Conservation (phyloP, 2,797 vertebrate genomes). For the Amphiprion clarkii region DNA sequence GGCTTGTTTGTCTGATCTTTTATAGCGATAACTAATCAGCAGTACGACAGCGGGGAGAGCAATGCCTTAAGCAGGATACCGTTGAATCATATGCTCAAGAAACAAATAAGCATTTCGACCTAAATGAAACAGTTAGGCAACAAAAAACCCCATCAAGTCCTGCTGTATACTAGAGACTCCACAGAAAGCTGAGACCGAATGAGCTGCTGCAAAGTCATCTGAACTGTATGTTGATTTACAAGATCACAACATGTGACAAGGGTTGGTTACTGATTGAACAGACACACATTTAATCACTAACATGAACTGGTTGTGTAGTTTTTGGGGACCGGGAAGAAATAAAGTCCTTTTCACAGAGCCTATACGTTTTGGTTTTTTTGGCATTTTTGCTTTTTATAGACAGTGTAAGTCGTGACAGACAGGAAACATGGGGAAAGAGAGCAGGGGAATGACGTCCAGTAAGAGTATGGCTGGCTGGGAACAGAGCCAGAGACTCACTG, state of each 20-base stretch:
- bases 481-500: too few species aligned
- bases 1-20: conserved; percentile 51
- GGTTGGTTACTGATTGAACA: conserved; percentile 11
- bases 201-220: background rate
- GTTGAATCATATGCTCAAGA: conserved; percentile 51
- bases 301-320: background rate
- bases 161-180: background rate
- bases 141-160: background rate
- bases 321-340: conserved; percentile 9
- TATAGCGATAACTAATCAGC: conserved; percentile 41
- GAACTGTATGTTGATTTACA: conserved; percentile 5
- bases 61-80: conserved; percentile 32
- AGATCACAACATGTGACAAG: background rate
- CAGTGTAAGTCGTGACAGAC: too few species aligned
- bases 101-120: conserved; percentile 17
- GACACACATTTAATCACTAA: conserved; percentile 18
- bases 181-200: background rate
- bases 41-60: conserved; percentile 25
- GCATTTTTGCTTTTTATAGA: too few species aligned
- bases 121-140: conserved; percentile 3
- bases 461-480: too few species aligned
- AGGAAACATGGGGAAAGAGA: too few species aligned
- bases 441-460: too few species aligned
- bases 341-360: background rate
- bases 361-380: background rate